Percentiles rank a stretch among this genome's conserved stretches.
phyloP scores from a whole-genome alignment of 2,888 invertebrate species.

The Cancer borealis region DNA sequence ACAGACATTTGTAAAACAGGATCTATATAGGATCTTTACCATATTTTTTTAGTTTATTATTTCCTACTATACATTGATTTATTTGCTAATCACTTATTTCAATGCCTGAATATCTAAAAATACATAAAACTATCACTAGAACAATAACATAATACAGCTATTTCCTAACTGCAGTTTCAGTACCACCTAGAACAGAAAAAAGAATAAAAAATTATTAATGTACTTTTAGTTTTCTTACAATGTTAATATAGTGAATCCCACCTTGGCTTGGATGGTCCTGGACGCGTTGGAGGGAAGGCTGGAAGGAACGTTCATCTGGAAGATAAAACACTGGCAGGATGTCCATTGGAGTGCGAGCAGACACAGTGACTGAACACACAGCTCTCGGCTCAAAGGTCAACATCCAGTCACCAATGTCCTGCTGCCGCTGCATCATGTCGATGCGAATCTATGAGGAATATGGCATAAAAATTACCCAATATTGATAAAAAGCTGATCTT shows the following conservation, averaged over 20 bases:
- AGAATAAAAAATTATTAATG: background rate
- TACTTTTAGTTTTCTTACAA: background rate
- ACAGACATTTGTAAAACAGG: background rate
- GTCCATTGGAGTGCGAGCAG: slow-evolving; percentile 57
- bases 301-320: slow-evolving; percentile 50
- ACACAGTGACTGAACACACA: slow-evolving; percentile 50
- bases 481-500: background rate
- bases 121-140: background rate
- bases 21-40: background rate
- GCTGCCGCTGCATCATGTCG: slow-evolving; percentile 48
- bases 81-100: no score
- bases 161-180: background rate
- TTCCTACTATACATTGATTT: background rate
- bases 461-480: background rate
- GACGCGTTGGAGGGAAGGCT: slow-evolving; percentile 69
- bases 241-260: background rate
- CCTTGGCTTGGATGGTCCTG: slow-evolving; percentile 60
- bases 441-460: slow-evolving; percentile 49
- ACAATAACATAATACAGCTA: background rate
- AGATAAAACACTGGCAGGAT: slow-evolving; percentile 62
- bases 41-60: background rate
- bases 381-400: slow-evolving; percentile 51
- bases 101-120: background rate
- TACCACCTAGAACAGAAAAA: background rate
- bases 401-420: slow-evolving; percentile 61